A percentile compares a stretch with the other conserved stretches of the same genome.
phyloP scores from a whole-genome alignment of 2,113 vertebrate genomes.

The Anolis sagrei region DNA sequence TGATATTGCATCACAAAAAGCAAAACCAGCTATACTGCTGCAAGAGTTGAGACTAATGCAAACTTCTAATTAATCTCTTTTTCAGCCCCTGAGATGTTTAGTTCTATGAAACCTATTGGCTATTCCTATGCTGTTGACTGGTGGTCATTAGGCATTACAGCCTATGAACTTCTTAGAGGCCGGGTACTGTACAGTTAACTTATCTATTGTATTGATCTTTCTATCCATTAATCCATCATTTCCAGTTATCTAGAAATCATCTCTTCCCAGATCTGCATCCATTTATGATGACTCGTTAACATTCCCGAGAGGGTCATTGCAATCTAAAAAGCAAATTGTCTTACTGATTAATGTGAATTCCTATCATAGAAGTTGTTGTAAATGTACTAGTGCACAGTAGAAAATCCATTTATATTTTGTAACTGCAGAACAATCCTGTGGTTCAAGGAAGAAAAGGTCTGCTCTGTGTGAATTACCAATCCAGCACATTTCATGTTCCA shows the following conservation, averaged over 20 bases:
- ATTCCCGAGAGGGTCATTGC: background rate
- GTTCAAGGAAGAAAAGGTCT: slow-evolving; percentile 1
- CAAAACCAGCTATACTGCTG: background rate
- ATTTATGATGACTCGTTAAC: background rate
- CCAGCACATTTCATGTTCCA: slow-evolving; percentile 14
- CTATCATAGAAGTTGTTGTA: slow-evolving; percentile 9
- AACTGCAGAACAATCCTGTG: slow-evolving; percentile 6
- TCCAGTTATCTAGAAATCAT: background rate
- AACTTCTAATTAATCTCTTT: slow-evolving; percentile 46
- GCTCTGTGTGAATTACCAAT: slow-evolving; percentile 39
- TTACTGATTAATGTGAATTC: background rate
- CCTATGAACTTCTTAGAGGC: slow-evolving; percentile 92
- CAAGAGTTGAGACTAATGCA: background rate
- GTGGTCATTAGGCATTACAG: slow-evolving; percentile 88
- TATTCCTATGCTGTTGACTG: slow-evolving; percentile 91
- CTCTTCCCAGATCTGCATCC: background rate
- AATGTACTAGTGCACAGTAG: slow-evolving; percentile 13
- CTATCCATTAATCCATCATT: background rate
- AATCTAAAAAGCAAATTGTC: background rate
- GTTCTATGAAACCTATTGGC: slow-evolving; percentile 79
- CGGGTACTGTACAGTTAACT: slow-evolving; percentile 75
- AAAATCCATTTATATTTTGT: slow-evolving; percentile 10
- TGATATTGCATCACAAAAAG: background rate
- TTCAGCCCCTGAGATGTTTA: slow-evolving; percentile 95
- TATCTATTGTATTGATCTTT: accelerated